Percentiles rank a stretch among this genome's conserved stretches.
phyloP scores from a whole-genome alignment of 2,797 vertebrate species.

The Nasua narica region DNA sequence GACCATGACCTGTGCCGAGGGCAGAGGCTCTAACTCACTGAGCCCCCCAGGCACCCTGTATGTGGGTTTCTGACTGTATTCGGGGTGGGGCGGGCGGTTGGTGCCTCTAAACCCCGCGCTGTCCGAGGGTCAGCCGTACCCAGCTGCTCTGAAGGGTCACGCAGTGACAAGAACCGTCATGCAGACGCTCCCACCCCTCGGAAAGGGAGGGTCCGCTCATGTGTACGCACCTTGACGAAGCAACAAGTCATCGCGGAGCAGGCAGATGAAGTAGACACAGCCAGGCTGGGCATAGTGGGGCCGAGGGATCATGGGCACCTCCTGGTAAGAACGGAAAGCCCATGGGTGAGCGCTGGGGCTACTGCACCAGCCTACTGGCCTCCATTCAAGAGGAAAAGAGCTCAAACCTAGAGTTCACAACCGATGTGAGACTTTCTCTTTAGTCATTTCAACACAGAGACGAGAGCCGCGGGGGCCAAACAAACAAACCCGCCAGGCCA shows the following conservation, averaged over 20 bases:
- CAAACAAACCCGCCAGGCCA: too few relatives aligned
- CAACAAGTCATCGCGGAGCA: constrained; percentile 94
- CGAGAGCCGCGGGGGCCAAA: too few relatives aligned
- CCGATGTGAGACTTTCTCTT: not conserved
- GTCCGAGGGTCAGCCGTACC: not conserved
- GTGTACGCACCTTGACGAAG: constrained; percentile 92
- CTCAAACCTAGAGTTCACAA: not conserved
- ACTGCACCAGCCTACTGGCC: not conserved
- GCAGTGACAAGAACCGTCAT: not conserved
- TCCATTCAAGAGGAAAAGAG: constrained; percentile 31
- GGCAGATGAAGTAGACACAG: constrained; percentile 98
- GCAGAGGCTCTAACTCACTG: too few relatives aligned
- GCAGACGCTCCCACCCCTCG: not conserved
- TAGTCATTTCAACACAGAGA: not conserved
- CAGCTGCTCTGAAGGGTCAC: not conserved
- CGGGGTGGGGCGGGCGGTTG: not conserved
- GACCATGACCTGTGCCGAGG: too few relatives aligned
- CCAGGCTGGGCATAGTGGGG: constrained; percentile 97
- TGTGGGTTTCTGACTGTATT: not conserved
- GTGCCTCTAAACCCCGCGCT: not conserved
- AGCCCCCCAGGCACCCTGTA: too few relatives aligned
- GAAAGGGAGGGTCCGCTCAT: not conserved
- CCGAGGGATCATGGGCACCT: constrained; percentile 98
- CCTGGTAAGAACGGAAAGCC: constrained; percentile 82
- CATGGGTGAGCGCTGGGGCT: not conserved